Conservation (phyloP, 2,888 invertebrate species). For the Macrosiphum euphorbiae region DNA sequence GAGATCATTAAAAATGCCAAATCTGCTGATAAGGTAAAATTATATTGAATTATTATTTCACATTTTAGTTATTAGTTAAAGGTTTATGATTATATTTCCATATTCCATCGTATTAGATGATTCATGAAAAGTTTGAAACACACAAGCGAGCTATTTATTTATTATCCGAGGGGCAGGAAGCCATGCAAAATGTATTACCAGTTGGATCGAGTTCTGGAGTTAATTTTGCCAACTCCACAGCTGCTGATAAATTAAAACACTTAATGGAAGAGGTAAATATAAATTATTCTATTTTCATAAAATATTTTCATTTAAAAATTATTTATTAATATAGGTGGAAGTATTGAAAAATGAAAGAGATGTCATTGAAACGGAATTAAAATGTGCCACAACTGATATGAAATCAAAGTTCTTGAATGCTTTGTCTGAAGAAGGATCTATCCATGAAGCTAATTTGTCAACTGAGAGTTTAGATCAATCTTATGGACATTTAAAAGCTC, state of each 20-base stretch:
- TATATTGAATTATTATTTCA: neutral
- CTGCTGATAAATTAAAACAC: conserved; percentile 78
- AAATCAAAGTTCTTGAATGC: conserved; percentile 83
- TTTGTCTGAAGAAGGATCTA: conserved; percentile 81
- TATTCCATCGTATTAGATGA: conserved; percentile 73
- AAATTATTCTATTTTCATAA: conserved; percentile 17
- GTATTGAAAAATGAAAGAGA: conserved; percentile 90
- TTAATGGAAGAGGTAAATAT: conserved; percentile 81
- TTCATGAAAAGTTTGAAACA: conserved; percentile 86
- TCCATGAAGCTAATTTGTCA: conserved; percentile 82
- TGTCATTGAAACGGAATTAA: conserved; percentile 88
- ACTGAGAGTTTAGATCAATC: conserved; percentile 80
- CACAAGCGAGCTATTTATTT: conserved; percentile 85
- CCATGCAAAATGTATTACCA: conserved; percentile 81
- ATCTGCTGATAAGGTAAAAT: conserved; percentile 74
- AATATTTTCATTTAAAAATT: conserved; percentile 38
- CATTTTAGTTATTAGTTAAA: neutral
- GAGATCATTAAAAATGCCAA: conserved; percentile 93
- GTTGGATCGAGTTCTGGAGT: conserved; percentile 73
- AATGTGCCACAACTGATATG: conserved; percentile 85
- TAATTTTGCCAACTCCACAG: conserved; percentile 70
- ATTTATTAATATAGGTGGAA: conserved; percentile 76
- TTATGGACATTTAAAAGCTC: conserved; percentile 83
- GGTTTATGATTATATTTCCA: neutral
- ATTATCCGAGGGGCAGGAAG: conserved; percentile 81